These are phyloP conservation scores for Aphelenchoides avenae DNA, from an alignment of 1,140 invertebrate species.

Conservation along the genomic window DNA sequence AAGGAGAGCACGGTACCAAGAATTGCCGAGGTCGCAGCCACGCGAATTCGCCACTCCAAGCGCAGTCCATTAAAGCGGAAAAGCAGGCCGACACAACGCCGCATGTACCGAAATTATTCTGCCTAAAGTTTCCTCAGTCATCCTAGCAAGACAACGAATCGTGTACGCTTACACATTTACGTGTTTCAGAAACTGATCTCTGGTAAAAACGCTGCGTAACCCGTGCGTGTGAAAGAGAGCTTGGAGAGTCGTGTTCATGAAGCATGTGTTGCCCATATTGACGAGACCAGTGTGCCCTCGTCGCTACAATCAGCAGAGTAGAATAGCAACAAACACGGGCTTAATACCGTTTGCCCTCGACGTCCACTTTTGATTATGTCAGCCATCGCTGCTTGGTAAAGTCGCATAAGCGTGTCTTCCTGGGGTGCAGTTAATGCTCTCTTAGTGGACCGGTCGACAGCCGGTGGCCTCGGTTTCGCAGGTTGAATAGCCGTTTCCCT, in stretches of 20 bases:
- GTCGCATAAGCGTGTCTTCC: neutral
- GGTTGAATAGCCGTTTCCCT: neutral
- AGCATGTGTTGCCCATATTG: slow-evolving; percentile 93
- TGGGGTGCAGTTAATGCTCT: neutral
- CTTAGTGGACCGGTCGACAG: slow-evolving; percentile 15
- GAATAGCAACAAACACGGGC: neutral
- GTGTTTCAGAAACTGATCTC: neutral
- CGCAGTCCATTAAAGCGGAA: slow-evolving; percentile 21
- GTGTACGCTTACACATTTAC: slow-evolving; percentile 20
- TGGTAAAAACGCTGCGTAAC: slow-evolving; percentile 16
- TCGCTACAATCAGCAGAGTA: slow-evolving; percentile 1
- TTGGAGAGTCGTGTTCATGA: slow-evolving; percentile 95
- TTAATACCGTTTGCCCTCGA: neutral
- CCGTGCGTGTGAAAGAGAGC: slow-evolving; percentile 67
- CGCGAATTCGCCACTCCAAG: slow-evolving; percentile 23
- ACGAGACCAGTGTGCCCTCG: slow-evolving; percentile 68
- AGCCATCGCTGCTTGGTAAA: slow-evolving; percentile 1
- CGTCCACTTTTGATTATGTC: slow-evolving; percentile 1
- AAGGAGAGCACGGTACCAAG: slow-evolving; percentile 14
- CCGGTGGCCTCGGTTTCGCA: slow-evolving; percentile 9
- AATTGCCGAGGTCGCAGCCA: slow-evolving; percentile 20
- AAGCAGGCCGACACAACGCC: slow-evolving; percentile 30
- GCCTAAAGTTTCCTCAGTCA: too few species aligned
- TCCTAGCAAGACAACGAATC: neutral
- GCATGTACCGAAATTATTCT: slow-evolving; percentile 17